These are phyloP conservation scores for Tarsius wallacei DNA, from an alignment of 2,797 vertebrate species.

Conservation along the genomic window DNA sequence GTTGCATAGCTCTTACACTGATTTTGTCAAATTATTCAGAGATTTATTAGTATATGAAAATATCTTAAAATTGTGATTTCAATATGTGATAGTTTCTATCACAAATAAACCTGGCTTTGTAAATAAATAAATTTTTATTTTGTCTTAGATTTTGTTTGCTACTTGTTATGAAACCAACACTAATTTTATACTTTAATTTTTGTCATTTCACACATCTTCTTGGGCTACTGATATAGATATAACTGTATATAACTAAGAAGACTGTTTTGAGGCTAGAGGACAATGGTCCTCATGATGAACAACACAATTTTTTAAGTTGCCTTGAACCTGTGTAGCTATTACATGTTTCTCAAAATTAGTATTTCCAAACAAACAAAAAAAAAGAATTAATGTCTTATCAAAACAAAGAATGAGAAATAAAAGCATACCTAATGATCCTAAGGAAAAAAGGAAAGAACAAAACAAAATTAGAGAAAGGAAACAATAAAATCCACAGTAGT, in stretches of 20 bases:
- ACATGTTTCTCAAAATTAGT: neutral
- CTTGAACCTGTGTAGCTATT: neutral
- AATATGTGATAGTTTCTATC: neutral
- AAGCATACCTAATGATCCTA: neutral
- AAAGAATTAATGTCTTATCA: neutral
- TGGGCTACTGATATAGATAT: constrained; percentile 7
- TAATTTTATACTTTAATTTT: constrained; percentile 19
- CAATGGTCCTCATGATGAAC: neutral
- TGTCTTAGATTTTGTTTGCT: neutral
- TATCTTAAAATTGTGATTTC: neutral
- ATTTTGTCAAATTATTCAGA: constrained; percentile 9
- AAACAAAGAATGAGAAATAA: neutral
- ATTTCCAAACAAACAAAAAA: neutral
- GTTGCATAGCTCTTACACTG: neutral
- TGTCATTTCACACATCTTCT: neutral
- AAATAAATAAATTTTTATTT: neutral
- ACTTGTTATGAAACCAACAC: neutral
- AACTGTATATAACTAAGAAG: constrained; percentile 8
- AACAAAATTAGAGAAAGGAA: neutral
- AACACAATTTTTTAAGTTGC: neutral
- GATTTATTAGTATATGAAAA: constrained; percentile 24
- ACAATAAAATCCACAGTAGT: neutral
- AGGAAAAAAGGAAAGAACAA: neutral
- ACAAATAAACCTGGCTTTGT: neutral
- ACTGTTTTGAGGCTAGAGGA: neutral